These are phyloP conservation scores for Palloptera scutellata DNA, from an alignment of 2,888 invertebrate genomes.

Conservation along the genomic window DNA sequence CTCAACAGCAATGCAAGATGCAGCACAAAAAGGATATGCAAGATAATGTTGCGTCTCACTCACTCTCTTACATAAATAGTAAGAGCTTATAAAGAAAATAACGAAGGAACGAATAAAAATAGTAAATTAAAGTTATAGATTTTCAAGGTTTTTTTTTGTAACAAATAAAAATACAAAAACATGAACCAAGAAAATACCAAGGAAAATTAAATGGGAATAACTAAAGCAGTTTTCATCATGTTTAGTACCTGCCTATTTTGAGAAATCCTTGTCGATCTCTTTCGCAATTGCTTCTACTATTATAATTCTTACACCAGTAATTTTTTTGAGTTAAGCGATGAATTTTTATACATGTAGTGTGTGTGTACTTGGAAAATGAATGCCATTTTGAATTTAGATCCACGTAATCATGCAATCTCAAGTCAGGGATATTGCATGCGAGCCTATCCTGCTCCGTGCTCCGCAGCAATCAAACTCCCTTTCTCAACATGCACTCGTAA, in stretches of 20 bases:
- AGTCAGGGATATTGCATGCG: neutral
- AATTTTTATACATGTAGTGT: neutral
- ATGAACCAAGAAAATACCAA: neutral
- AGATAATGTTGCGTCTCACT: neutral
- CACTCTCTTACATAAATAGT: neutral
- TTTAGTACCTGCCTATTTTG: neutral
- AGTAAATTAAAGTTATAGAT: neutral
- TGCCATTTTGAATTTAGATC: neutral
- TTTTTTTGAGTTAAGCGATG: neutral
- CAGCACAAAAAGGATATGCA: neutral
- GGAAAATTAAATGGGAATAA: neutral
- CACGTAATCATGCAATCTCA: neutral
- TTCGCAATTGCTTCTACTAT: slow-evolving; percentile 40
- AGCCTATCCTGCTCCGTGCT: neutral
- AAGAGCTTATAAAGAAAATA: neutral
- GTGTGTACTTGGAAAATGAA: neutral
- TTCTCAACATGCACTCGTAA: slow-evolving; percentile 43
- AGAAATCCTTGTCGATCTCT: slow-evolving; percentile 46
- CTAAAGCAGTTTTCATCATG: slow-evolving; percentile 6
- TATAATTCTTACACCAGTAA: slow-evolving; percentile 49
- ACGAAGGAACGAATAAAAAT: neutral
- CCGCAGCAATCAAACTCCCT: neutral
- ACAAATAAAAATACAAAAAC: neutral
- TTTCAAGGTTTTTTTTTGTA: neutral
- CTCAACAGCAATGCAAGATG: too few relatives aligned